These are phyloP conservation scores for Callipepla californica DNA, from an alignment of 2,113 vertebrate genomes.

Conservation along the genomic window DNA sequence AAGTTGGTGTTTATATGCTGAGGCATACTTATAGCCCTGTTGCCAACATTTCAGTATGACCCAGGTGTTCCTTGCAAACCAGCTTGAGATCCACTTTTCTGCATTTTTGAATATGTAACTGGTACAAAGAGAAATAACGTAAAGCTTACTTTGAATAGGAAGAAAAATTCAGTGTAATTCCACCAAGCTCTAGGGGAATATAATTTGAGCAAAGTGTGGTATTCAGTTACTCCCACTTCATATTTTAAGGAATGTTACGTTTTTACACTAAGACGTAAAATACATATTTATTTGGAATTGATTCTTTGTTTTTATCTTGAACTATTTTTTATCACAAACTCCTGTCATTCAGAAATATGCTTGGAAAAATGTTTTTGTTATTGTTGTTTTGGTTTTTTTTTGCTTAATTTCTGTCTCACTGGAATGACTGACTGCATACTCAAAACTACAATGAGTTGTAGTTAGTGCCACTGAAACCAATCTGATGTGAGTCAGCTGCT, in stretches of 20 bases:
- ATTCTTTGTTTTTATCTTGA: neutral
- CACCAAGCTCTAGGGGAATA: neutral
- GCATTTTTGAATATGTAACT: neutral
- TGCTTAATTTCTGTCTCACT: neutral
- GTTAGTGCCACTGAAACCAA: neutral
- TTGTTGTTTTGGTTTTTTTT: neutral
- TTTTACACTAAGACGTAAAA: neutral
- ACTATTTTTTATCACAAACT: neutral
- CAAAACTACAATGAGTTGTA: neutral
- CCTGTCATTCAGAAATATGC: neutral
- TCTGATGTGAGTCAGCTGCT: neutral
- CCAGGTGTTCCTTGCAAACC: neutral
- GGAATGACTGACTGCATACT: neutral
- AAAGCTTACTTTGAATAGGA: neutral
- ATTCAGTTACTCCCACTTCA: neutral
- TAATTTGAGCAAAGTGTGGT: neutral
- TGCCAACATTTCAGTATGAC: neutral
- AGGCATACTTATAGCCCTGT: neutral
- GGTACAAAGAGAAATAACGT: neutral
- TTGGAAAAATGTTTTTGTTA: neutral
- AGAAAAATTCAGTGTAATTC: neutral
- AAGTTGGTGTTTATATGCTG: neutral
- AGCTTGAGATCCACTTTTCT: neutral
- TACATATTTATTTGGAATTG: neutral
- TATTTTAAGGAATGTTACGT: neutral